Evolutionary conservation across 1,140 invertebrate genomes (phyloP).

Genomic region (Drosophila malerkotliana): DNA sequence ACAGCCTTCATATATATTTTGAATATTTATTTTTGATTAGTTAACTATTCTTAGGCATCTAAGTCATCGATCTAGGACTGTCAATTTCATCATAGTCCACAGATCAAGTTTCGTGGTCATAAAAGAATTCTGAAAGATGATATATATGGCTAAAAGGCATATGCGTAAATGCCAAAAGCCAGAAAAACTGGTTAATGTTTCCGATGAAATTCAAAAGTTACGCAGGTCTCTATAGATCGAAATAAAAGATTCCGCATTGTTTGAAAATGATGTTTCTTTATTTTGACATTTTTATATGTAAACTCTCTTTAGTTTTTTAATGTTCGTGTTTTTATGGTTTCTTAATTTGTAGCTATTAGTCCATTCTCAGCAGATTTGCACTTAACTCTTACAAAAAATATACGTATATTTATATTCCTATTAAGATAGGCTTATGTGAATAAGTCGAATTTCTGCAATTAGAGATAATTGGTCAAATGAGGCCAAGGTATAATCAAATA

Average conservation of each 20-base stretch:
- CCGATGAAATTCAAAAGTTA: constrained; percentile 8
- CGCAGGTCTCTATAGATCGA: neutral
- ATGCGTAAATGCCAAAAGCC: constrained; percentile 26
- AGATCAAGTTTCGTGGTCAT: neutral
- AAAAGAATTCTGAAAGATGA: neutral
- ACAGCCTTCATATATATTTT: neutral
- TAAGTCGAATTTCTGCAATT: constrained; percentile 23
- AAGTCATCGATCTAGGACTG: neutral
- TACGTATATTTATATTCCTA: constrained; percentile 30
- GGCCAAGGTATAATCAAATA: constrained; percentile 6
- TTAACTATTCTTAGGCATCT: no score
- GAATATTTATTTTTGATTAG: no score
- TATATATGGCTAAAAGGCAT: constrained; percentile 8
- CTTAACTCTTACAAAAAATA: constrained; percentile 59
- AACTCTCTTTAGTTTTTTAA: constrained; percentile 42
- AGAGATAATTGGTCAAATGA: constrained; percentile 25
- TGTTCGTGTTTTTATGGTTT: constrained; percentile 39
- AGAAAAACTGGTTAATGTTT: constrained; percentile 14
- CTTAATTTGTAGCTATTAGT: constrained; percentile 71
- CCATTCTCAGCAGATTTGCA: constrained; percentile 71
- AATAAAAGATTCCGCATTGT: constrained; percentile 1
- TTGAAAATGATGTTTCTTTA: constrained; percentile 66
- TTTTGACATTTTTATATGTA: constrained; percentile 64
- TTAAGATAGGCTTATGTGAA: constrained; percentile 26
- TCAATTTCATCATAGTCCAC: neutral